phyloP scores from a whole-genome alignment of 2,797 vertebrate species.

The Loriculus beryllinus region DNA sequence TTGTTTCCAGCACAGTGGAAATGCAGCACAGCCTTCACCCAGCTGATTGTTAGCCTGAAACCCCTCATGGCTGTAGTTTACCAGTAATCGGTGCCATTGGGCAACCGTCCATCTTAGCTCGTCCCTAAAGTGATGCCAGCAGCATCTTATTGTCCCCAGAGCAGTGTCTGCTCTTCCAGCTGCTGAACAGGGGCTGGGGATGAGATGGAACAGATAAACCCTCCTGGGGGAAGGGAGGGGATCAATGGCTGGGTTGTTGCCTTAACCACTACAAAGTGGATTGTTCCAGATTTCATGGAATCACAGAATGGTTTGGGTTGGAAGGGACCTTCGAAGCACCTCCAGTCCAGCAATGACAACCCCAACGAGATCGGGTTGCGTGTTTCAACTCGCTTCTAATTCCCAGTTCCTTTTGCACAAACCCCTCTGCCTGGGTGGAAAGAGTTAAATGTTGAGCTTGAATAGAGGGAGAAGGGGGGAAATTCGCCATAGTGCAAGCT shows the following conservation, averaged over 20 bases:
- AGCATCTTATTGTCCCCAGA: neutral
- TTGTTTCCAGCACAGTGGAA: neutral
- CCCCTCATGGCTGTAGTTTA: neutral
- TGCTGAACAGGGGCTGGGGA: neutral
- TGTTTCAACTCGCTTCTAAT: neutral
- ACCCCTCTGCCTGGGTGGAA: neutral
- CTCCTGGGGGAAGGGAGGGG: neutral
- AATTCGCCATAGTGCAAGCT: constrained; percentile 15
- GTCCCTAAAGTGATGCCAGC: neutral
- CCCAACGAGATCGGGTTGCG: neutral
- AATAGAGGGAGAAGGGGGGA: neutral
- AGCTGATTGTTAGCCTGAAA: neutral
- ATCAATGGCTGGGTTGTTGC: neutral
- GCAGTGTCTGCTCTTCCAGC: neutral
- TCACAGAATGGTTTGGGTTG: neutral
- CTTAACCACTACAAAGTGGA: neutral
- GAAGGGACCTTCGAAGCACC: neutral
- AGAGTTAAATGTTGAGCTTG: neutral
- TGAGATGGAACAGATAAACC: neutral
- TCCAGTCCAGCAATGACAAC: neutral
- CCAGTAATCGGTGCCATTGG: neutral
- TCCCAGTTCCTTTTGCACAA: neutral
- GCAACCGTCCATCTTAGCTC: neutral
- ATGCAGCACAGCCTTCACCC: neutral
- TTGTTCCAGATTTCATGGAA: neutral